A percentile compares a stretch with the other conserved stretches of the same genome.
Evolutionary conservation across 1,140 invertebrate genomes (phyloP).

Genomic region (Calosoma granatense): DNA sequence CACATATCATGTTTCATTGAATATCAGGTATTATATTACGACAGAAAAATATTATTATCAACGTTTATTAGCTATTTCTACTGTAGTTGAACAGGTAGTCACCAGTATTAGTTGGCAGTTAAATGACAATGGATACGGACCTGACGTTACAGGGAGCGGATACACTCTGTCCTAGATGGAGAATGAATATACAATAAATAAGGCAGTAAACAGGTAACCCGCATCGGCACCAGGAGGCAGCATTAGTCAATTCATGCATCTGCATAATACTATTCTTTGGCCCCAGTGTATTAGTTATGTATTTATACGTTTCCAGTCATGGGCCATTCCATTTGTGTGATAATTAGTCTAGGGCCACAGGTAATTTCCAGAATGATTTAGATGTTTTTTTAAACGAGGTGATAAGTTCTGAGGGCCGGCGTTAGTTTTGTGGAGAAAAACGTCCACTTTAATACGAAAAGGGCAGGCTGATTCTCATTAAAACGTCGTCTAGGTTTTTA

Average conservation of each 20-base stretch:
- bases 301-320: slow-evolving; percentile 5
- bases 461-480: background rate
- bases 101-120: no score
- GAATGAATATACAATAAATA: background rate
- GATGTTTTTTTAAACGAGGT: slow-evolving; percentile 1
- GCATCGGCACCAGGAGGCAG: slow-evolving; percentile 2
- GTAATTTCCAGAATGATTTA: slow-evolving; percentile 1
- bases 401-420: background rate
- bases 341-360: slow-evolving; percentile 1
- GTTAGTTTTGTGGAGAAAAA: background rate
- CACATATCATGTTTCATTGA: no score
- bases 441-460: background rate
- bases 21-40: no score
- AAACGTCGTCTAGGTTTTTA: slow-evolving; percentile 1
- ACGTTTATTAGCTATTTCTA: no score
- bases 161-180: background rate
- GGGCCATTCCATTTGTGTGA: slow-evolving; percentile 1
- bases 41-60: no score
- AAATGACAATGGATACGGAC: no score
- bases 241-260: slow-evolving; percentile 4
- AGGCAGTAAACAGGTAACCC: background rate
- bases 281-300: background rate
- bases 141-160: no score
- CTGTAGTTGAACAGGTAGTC: no score
- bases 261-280: background rate